A percentile compares a stretch with the other conserved stretches of the same genome.
phyloP scores from a whole-genome alignment of 1,140 invertebrate genomes.

The Calliphora vicina region DNA sequence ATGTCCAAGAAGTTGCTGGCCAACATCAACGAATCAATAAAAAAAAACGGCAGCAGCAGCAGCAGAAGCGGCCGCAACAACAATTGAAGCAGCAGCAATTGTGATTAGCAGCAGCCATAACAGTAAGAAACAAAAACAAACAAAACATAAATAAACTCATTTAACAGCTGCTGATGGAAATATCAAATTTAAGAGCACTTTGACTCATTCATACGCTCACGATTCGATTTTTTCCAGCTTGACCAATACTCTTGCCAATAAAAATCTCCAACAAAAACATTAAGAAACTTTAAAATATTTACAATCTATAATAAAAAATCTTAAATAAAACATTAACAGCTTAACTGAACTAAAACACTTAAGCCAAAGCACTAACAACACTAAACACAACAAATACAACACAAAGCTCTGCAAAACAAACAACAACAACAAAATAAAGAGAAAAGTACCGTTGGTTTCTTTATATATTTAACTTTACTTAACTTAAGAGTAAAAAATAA shows the following conservation, averaged over 20 bases:
- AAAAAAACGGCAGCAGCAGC: conserved; percentile 11
- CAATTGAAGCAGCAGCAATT: conserved; percentile 20
- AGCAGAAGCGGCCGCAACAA: background rate
- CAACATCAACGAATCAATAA: conserved; percentile 43
- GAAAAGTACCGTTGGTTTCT: background rate
- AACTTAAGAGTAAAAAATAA: background rate
- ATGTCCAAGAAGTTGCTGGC: conserved; percentile 63
- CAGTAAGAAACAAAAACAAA: background rate
- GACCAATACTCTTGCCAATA: background rate
- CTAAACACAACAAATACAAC: background rate
- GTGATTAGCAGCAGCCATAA: background rate
- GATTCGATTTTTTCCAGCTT: background rate
- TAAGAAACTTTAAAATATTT: too few species aligned
- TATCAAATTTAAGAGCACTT: background rate
- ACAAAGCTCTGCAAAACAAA: background rate
- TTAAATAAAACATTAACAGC: conserved; percentile 2
- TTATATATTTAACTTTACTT: background rate
- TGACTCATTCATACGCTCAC: background rate
- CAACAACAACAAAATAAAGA: background rate
- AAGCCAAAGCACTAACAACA: background rate
- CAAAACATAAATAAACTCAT: background rate
- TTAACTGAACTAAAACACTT: background rate
- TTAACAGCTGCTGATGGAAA: background rate
- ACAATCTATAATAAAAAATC: too few species aligned
- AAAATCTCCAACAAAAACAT: background rate